A percentile compares a stretch with the other conserved stretches of the same genome.
phyloP scores from a whole-genome alignment of 2,888 invertebrate species.

The Lithophane semibrunnea region DNA sequence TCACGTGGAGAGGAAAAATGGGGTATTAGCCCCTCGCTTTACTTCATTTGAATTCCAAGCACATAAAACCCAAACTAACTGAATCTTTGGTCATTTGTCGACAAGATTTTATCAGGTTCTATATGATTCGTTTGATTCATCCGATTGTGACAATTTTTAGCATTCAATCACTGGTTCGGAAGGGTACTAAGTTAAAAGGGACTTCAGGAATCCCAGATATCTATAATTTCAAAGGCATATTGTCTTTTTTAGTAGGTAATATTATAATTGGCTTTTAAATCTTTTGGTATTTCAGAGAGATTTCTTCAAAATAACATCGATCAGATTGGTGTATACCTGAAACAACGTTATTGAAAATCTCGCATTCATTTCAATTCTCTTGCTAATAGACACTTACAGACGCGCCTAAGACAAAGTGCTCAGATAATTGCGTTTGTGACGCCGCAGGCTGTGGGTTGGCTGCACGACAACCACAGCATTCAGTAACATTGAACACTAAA shows the following conservation, averaged over 20 bases:
- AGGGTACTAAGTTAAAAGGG: neutral
- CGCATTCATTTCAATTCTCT: slow-evolving; percentile 57
- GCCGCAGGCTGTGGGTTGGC: slow-evolving; percentile 62
- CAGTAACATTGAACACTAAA: slow-evolving; percentile 41
- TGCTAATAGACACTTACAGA: slow-evolving; percentile 74
- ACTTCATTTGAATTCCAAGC: slow-evolving; percentile 20
- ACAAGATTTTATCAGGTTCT: neutral
- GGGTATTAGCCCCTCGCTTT: neutral
- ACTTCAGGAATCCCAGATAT: neutral
- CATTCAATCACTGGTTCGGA: neutral
- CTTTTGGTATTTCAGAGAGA: neutral
- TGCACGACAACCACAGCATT: slow-evolving; percentile 51
- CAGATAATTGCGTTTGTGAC: slow-evolving; percentile 81
- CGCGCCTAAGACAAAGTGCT: slow-evolving; percentile 79
- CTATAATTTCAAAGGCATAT: neutral
- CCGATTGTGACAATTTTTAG: neutral
- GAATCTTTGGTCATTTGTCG: slow-evolving; percentile 23
- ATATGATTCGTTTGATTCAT: slow-evolving; percentile 23
- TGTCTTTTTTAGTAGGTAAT: neutral
- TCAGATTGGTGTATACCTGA: slow-evolving; percentile 14
- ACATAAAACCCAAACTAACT: slow-evolving; percentile 9
- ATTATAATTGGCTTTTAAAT: neutral
- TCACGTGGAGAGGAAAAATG: slow-evolving; percentile 10
- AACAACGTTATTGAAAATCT: slow-evolving; percentile 21
- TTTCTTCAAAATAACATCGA: neutral